phyloP scores from a whole-genome alignment of 1,140 invertebrate genomes.

The Thaumetopoea pityocampa region DNA sequence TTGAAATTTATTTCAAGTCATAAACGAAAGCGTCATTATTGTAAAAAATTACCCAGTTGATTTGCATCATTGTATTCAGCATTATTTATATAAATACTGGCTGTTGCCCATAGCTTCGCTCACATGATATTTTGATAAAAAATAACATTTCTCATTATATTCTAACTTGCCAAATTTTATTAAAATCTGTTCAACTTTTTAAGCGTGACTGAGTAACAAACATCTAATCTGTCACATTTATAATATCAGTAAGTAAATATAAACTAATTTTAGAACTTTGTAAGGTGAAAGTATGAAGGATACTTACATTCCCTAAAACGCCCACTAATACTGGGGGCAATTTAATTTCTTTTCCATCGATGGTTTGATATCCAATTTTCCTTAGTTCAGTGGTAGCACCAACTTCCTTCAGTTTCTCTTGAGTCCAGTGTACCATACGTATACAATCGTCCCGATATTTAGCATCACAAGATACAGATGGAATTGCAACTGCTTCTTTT shows the following conservation, averaged over 20 bases:
- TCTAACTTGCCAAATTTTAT: too few species aligned
- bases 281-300: background rate
- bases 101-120: too few species aligned
- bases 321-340: slow-evolving; percentile 95
- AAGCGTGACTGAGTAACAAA: too few species aligned
- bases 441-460: slow-evolving; percentile 84
- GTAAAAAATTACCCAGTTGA: too few species aligned
- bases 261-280: background rate
- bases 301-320: slow-evolving; percentile 82
- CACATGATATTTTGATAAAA: too few species aligned
- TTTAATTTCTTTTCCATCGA: slow-evolving; percentile 84
- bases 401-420: slow-evolving; percentile 83
- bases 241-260: slow-evolving; percentile 2
- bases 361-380: slow-evolving; percentile 87
- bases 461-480: slow-evolving; percentile 96
- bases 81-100: too few species aligned
- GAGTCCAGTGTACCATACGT: slow-evolving; percentile 85
- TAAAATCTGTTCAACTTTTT: too few species aligned
- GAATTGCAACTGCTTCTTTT: slow-evolving; percentile 92
- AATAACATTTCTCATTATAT: too few species aligned
- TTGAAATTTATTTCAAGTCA: too few species aligned
- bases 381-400: slow-evolving; percentile 86
- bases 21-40: too few species aligned
- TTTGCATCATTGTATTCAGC: too few species aligned
- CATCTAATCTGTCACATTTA: too few species aligned